Base-by-base conservation (phyloP, 2,113 vertebrate genomes). In the Odocoileus virginianus region DNA sequence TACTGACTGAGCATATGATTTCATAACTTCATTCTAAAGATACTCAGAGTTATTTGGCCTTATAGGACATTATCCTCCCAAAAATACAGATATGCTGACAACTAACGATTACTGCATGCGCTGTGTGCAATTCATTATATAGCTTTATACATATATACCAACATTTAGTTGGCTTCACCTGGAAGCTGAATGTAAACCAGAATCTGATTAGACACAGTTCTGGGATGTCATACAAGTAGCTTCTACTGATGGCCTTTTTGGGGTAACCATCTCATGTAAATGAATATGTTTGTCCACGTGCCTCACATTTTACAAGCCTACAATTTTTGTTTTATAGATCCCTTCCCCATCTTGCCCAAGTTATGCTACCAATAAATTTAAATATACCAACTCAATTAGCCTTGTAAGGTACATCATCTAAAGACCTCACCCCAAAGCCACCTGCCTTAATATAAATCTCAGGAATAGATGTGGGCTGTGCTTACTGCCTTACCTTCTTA, bases 361-460 rank as follows among this genome's bases (percentile, higher is more conserved):
- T 94, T 96, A 89, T 36, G 57, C 57, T 93, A 60, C 88, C 88
- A 86, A 94, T 97, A 96, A 95, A 94, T 84, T 89, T 83, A 94
- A 98, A 95, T 93, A 93, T n/a, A 54, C 60, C 61, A 87, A 78
- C 43, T 89, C 85, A 94, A 94, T 94, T 96, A 84, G 83, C 25
- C 78, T 96, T 55, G 7, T 64, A 76, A 96, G 64, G 55, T 67
- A 27, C 47, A 67, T 52, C 81, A 36, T 76, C 82, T 87, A 94
- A 96, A 76, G 40, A 92, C 87, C 74, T 92, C 79, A 67, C 36
- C 87, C 64, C 84, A 19, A 25, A 45, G 52, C 64, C 87, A 28
- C 55, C 52, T 55, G 60, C 92, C 84, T 92, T 94, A 84, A 95
- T 25, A 45, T 84, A 54, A 40, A 89, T 79, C 78, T 61, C 45